Base-by-base conservation (phyloP, 2,888 invertebrate genomes). In the Hirudinaria manillensis region DNA sequence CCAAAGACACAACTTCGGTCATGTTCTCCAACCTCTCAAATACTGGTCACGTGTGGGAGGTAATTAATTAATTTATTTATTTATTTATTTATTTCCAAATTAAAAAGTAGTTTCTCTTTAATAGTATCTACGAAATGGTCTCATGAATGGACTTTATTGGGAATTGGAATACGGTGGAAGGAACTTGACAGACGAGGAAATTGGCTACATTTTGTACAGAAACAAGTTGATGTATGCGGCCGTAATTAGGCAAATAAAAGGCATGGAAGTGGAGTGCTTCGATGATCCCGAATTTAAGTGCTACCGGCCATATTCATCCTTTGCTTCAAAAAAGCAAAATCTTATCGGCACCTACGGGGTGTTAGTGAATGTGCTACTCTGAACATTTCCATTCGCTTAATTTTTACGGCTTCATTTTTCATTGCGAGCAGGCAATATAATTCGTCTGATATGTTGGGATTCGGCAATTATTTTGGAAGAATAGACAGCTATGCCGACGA, bases 81-180 rank as follows among this genome's bases (percentile, higher is more conserved):
- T 70, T n/a, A n/a, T 45, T 45, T 16, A 45, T 70, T 24, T 16
- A 70, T 38, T n/a, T 45, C 45, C n/a, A n/a, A 19, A 24, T 45
- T 16, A 68, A 34, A 34, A 29, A 7, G 13, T 7, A 68, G 7
- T 45, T 70, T 70, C 27, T 45, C 38, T 29, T 34, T 32, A 13
- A 65, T 73, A 79, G 79, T 79, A 77, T 68, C 32, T 78, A n/a
- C 75, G 79, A 56, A 76, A 77, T 65, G 86, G 87, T 36, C 83
- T 89, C 80, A 76, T 88, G 72, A 84, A 87, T 36, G 87, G 87
- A 24, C 83, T 90, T 51, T 89, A 89, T 81, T 89, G 88, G 88
- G 88, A 89, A 78, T 84, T 85, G 67, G 88, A 87, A 87, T 78
- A 79, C 53, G 78, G 77, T 29, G 76, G 77, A 61, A 73, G 77